Conservation (phyloP, 2,797 vertebrate species). For the Neoniphon sammara region DNA sequence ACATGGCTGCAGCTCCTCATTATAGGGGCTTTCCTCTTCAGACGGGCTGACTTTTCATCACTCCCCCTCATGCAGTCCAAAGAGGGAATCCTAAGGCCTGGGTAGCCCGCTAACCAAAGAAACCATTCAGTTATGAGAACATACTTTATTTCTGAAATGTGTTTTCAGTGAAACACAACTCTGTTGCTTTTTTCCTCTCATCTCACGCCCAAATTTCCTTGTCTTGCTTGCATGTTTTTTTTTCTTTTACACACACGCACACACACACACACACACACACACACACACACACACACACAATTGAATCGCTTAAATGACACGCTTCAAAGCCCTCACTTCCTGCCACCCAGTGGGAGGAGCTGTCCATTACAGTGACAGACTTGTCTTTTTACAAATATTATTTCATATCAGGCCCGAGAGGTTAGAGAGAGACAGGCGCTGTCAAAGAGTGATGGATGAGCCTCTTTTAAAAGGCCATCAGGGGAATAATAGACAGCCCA, state of each 20-base stretch:
- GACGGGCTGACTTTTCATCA: conserved; percentile 59
- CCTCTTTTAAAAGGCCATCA: conserved; percentile 70
- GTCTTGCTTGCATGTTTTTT: conserved; percentile 15
- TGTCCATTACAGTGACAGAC: conserved; percentile 76
- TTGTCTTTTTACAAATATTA: conserved; percentile 71
- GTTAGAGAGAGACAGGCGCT: conserved; percentile 71
- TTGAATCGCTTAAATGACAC: conserved; percentile 60
- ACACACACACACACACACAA: background rate
- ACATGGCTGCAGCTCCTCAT: conserved; percentile 60
- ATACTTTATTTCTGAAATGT: conserved; percentile 16
- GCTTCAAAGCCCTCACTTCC: conserved; percentile 60
- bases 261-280: conserved; percentile 7
- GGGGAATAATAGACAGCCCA: conserved; percentile 69
- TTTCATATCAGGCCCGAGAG: conserved; percentile 73
- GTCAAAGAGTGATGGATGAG: conserved; percentile 78
- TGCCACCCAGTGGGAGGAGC: conserved; percentile 63
- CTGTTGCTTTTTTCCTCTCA: background rate
- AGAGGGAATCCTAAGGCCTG: conserved; percentile 60
- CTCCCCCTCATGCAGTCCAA: conserved; percentile 40
- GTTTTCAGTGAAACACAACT: conserved; percentile 9
- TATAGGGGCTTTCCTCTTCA: conserved; percentile 62
- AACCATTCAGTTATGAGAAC: conserved; percentile 28
- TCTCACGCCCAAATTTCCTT: conserved; percentile 21
- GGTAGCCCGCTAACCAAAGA: conserved; percentile 22
- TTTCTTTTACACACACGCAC: conserved; percentile 25